Percentiles rank a stretch among this genome's conserved stretches.
These are phyloP conservation scores for Nomada ruficornis DNA, from an alignment of 2,888 invertebrate species.

Conservation along the genomic window DNA sequence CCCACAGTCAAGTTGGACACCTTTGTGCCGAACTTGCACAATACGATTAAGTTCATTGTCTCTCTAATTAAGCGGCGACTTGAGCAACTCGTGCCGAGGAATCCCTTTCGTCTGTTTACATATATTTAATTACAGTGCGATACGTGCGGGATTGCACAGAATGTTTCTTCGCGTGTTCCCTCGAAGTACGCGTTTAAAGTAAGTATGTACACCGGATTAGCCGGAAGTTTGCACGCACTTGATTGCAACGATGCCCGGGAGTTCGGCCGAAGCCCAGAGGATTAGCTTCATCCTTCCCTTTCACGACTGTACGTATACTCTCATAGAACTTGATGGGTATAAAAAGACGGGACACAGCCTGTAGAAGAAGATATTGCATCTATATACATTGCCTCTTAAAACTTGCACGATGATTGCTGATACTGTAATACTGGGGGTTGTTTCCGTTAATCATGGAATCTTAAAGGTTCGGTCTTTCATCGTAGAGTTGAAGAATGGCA, in stretches of 20 bases:
- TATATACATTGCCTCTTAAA: not conserved
- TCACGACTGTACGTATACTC: too few species aligned
- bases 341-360: not conserved
- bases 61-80: slow-evolving; percentile 74
- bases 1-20: slow-evolving; percentile 33
- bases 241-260: slow-evolving; percentile 33
- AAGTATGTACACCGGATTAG: slow-evolving; percentile 38
- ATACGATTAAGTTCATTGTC: slow-evolving; percentile 76
- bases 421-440: too few species aligned
- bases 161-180: slow-evolving; percentile 39
- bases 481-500: too few species aligned
- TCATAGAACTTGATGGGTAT: not conserved
- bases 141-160: slow-evolving; percentile 67
- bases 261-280: slow-evolving; percentile 29
- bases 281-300: slow-evolving; percentile 25
- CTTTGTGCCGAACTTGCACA: slow-evolving; percentile 69
- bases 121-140: slow-evolving; percentile 76
- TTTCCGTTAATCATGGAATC: too few species aligned
- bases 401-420: not conserved
- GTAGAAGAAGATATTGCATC: not conserved
- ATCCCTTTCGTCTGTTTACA: slow-evolving; percentile 56
- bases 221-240: slow-evolving; percentile 39
- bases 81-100: slow-evolving; percentile 48
- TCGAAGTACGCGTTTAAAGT: slow-evolving; percentile 27
- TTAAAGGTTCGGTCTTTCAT: too few species aligned